These are phyloP conservation scores for Esox lucius DNA, from an alignment of 2,797 vertebrate genomes.

Conservation along the genomic window DNA sequence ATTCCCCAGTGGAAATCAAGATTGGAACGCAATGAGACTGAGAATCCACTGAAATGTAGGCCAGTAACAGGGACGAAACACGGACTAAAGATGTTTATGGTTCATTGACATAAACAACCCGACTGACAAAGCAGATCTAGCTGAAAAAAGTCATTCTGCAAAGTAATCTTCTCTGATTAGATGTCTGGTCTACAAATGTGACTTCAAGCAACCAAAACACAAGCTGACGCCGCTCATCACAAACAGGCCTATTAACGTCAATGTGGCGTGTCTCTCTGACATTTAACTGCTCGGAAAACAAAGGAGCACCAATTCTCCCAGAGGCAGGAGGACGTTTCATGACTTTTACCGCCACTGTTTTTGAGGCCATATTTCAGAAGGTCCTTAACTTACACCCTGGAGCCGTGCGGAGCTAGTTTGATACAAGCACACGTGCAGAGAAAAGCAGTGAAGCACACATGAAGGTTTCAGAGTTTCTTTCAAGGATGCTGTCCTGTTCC, in stretches of 20 bases:
- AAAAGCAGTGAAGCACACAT: conserved; percentile 5
- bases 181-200: neutral
- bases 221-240: too few relatives aligned
- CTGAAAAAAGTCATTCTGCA: neutral
- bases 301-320: conserved; percentile 13
- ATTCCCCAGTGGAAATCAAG: neutral
- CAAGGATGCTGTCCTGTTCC: neutral
- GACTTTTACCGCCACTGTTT: conserved; percentile 15
- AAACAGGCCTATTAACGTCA: conserved; percentile 24
- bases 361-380: conserved; percentile 15
- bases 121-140: neutral
- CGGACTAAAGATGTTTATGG: neutral
- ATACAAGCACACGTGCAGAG: neutral
- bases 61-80: neutral
- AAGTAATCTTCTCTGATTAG: neutral
- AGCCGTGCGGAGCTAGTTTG: conserved; percentile 26
- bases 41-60: neutral
- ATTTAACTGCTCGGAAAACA: conserved; percentile 27
- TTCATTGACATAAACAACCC: neutral
- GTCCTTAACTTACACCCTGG: conserved; percentile 18
- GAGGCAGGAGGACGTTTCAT: conserved; percentile 16
- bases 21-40: neutral
- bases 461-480: neutral
- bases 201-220: neutral
- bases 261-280: conserved; percentile 9